Evolutionary conservation across 2,888 invertebrate genomes (phyloP).

Genomic region (Drosophila cognata): DNA sequence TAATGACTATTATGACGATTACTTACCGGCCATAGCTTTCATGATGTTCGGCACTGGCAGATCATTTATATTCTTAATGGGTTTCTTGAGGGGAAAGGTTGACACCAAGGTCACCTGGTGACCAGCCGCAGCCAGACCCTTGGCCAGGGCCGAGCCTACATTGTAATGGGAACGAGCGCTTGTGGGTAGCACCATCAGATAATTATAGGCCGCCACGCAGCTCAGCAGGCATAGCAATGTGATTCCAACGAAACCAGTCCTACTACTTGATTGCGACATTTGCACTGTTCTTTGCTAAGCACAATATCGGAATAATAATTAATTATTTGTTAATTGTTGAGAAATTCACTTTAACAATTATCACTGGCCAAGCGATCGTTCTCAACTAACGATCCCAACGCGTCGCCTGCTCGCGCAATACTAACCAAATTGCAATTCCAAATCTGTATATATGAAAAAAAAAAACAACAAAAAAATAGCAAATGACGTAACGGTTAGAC

Average conservation of each 20-base stretch:
- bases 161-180: slow-evolving; percentile 78
- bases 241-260: slow-evolving; percentile 49
- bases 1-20: not conserved
- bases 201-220: slow-evolving; percentile 66
- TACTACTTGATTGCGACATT: slow-evolving; percentile 40
- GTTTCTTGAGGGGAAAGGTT: slow-evolving; percentile 76
- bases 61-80: slow-evolving; percentile 78
- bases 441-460: slow-evolving; percentile 2
- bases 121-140: slow-evolving; percentile 82
- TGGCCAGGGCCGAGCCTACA: slow-evolving; percentile 81
- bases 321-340: not conserved
- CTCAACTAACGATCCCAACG: slow-evolving; percentile 3
- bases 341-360: slow-evolving; percentile 10
- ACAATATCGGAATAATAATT: slow-evolving; percentile 2
- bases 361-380: not conserved
- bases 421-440: slow-evolving; percentile 26
- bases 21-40: slow-evolving; percentile 59
- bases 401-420: slow-evolving; percentile 18
- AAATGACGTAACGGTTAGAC: not conserved
- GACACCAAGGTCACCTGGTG: slow-evolving; percentile 84
- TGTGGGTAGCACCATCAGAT: slow-evolving; percentile 69
- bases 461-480: too few relatives aligned
- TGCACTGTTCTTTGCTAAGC: not conserved
- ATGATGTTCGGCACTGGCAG: slow-evolving; percentile 41
- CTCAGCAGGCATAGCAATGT: slow-evolving; percentile 54